Evolutionary conservation across 2,113 vertebrate species (phyloP).

Genomic region (Chlorodrepanis virens): DNA sequence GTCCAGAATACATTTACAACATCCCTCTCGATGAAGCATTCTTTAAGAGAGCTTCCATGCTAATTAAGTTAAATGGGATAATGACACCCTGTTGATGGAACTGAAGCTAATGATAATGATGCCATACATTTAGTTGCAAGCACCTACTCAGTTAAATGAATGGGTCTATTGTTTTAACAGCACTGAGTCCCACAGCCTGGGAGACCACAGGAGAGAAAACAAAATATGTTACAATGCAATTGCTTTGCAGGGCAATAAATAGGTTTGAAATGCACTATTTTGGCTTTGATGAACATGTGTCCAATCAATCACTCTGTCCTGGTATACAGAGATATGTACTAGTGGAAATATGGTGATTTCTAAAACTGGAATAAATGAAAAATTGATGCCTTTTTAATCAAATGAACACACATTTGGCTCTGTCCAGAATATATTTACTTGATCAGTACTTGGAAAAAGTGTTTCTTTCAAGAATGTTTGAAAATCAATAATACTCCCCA

Average conservation of each 20-base stretch:
- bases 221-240: neutral
- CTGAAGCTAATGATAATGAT: conserved; percentile 58
- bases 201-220: neutral
- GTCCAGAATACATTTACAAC: conserved; percentile 43
- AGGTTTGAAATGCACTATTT: conserved; percentile 28
- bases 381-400: conserved; percentile 16
- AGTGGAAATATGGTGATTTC: conserved; percentile 9
- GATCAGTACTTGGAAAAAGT: neutral
- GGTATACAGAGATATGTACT: neutral
- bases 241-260: conserved; percentile 31
- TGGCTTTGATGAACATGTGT: neutral
- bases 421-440: neutral
- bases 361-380: conserved; percentile 19
- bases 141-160: conserved; percentile 46
- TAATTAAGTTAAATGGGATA: conserved; percentile 70
- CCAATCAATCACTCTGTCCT: conserved; percentile 9
- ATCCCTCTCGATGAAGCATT: conserved; percentile 26
- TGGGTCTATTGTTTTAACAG: conserved; percentile 25
- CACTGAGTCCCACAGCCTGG: neutral
- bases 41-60: conserved; percentile 42
- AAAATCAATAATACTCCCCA: conserved; percentile 10
- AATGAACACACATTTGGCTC: neutral
- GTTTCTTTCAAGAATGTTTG: neutral
- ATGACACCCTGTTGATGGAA: conserved; percentile 51
- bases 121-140: conserved; percentile 51